Conservation (phyloP, 2,113 vertebrate genomes). For the Ameiurus melas region DNA sequence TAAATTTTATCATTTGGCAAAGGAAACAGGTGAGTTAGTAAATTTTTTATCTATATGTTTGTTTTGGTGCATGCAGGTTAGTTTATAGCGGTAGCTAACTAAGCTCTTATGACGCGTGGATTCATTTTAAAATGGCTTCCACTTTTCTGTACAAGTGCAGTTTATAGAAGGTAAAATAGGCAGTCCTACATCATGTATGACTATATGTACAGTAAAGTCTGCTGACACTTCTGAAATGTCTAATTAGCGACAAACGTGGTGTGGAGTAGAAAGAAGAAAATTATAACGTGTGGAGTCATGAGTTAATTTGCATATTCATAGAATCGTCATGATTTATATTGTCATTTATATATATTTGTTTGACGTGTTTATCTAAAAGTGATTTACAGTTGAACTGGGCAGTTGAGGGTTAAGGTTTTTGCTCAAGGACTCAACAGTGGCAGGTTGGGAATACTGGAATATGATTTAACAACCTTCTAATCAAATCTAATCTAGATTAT, state of each 20-base stretch:
- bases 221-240: not conserved
- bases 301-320: not conserved
- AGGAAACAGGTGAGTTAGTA: slow-evolving; percentile 85
- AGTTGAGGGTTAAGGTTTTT: not conserved
- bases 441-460: not conserved
- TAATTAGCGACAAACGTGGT: not conserved
- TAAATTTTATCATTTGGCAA: slow-evolving; percentile 96
- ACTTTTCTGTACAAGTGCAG: not conserved
- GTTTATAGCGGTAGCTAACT: not conserved
- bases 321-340: not conserved
- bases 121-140: not conserved
- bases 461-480: not conserved
- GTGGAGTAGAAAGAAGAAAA: not conserved
- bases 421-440: not conserved
- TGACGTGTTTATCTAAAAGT: not conserved
- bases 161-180: not conserved
- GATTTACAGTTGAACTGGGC: not conserved
- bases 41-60: not conserved
- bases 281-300: not conserved
- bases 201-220: not conserved
- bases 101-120: not conserved
- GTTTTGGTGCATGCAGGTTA: not conserved
- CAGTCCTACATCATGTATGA: not conserved
- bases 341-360: not conserved
- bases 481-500: too few species aligned